These are phyloP conservation scores for Neosalanx taihuensis DNA, from an alignment of 2,797 vertebrate genomes.

Conservation along the genomic window DNA sequence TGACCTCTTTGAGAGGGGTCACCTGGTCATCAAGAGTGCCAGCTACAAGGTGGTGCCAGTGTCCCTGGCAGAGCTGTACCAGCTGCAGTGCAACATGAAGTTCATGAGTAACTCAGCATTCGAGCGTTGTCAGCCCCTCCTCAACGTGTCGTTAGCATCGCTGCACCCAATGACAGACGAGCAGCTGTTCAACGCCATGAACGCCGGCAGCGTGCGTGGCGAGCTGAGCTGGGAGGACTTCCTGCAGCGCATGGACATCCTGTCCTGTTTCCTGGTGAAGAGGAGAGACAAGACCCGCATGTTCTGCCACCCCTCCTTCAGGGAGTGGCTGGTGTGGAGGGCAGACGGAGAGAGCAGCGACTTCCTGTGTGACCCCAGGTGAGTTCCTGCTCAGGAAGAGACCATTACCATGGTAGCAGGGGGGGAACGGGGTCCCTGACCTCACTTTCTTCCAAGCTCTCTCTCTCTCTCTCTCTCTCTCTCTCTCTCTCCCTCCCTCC, in stretches of 20 bases:
- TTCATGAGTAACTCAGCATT: slow-evolving; percentile 94
- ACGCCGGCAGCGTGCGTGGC: slow-evolving; percentile 79
- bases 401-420: too few species aligned
- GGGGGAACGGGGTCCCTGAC: too few species aligned
- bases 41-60: slow-evolving; percentile 98
- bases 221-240: slow-evolving; percentile 95
- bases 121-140: slow-evolving; percentile 85
- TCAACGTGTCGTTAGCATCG: slow-evolving; percentile 92
- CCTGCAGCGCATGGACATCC: slow-evolving; percentile 89
- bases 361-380: slow-evolving; percentile 98
- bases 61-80: slow-evolving; percentile 92
- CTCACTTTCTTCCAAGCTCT: too few species aligned
- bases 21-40: slow-evolving; percentile 95
- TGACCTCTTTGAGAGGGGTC: slow-evolving; percentile 93
- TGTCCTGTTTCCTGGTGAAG: slow-evolving; percentile 90
- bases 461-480: not conserved
- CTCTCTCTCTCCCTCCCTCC: too few species aligned
- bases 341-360: slow-evolving; percentile 91
- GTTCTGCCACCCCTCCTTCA: slow-evolving; percentile 98
- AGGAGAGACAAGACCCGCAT: slow-evolving; percentile 95
- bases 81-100: slow-evolving; percentile 98
- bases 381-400: slow-evolving; percentile 29
- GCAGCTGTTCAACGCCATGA: slow-evolving; percentile 93
- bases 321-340: slow-evolving; percentile 98
- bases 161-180: slow-evolving; percentile 97